phyloP scores from a whole-genome alignment of 2,113 vertebrate species.

The Chloropsis cyanopogon region DNA sequence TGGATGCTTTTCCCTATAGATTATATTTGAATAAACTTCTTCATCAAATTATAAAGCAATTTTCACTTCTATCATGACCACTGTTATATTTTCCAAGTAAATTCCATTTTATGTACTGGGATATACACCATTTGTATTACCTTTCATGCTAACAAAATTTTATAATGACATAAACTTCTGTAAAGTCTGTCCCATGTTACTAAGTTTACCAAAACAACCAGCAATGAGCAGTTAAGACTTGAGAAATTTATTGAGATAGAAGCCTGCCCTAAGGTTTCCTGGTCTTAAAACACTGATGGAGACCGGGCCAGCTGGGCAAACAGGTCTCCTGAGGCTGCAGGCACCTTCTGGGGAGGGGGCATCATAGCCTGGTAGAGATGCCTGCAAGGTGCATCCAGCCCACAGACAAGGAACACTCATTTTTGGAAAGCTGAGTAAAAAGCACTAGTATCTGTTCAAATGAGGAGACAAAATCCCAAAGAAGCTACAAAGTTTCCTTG shows the following conservation, averaged over 20 bases:
- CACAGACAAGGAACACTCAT: background rate
- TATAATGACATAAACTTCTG: background rate
- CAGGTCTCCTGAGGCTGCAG: background rate
- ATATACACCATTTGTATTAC: background rate
- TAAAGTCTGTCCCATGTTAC: rapidly evolving
- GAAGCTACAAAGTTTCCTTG: background rate
- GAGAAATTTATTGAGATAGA: background rate
- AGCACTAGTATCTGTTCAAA: background rate
- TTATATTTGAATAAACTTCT: background rate
- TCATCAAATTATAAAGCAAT: background rate
- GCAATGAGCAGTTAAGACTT: background rate
- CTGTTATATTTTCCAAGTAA: background rate
- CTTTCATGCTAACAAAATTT: background rate
- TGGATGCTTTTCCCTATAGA: background rate
- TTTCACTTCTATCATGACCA: background rate
- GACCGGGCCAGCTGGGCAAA: background rate
- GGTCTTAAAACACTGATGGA: background rate
- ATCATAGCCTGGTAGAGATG: background rate
- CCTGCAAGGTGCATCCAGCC: background rate
- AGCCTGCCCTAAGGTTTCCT: background rate
- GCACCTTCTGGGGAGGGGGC: background rate
- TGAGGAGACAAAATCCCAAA: background rate
- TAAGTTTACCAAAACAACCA: background rate
- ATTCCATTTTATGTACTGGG: background rate
- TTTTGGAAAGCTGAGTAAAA: background rate